Evolutionary conservation across 2,113 vertebrate genomes (phyloP).

Genomic region (Paramormyrops kingsleyae): DNA sequence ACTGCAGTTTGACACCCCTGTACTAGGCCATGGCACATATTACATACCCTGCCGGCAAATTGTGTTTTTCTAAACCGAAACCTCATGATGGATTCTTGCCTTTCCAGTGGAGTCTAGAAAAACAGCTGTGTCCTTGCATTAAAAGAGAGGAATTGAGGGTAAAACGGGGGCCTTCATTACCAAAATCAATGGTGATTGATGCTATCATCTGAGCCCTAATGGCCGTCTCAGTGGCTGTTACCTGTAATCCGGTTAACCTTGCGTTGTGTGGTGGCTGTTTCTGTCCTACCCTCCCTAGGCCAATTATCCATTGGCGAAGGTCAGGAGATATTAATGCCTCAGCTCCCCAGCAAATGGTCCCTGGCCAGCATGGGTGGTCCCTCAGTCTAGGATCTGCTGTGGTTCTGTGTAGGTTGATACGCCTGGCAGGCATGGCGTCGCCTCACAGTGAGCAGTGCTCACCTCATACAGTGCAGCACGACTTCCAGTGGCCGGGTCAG

Average conservation of each 20-base stretch:
- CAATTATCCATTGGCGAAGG: constrained; percentile 1
- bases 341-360: background rate
- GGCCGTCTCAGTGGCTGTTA: background rate
- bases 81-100: background rate
- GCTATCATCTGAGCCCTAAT: background rate
- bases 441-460: background rate
- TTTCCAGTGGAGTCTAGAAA: background rate
- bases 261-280: background rate
- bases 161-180: background rate
- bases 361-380: background rate
- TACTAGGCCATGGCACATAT: background rate
- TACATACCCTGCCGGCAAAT: background rate
- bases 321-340: background rate
- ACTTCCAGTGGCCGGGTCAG: background rate
- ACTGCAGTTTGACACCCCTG: too few species aligned
- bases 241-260: constrained; percentile 17
- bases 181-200: constrained; percentile 11
- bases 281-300: background rate
- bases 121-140: background rate
- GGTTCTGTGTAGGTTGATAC: background rate
- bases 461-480: background rate
- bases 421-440: background rate
- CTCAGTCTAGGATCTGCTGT: background rate
- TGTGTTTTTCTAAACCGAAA: background rate
- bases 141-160: constrained; percentile 9